A percentile compares a stretch with the other conserved stretches of the same genome.
phyloP scores from a whole-genome alignment of 2,888 invertebrate species.

The Melinaea marsaeus region DNA sequence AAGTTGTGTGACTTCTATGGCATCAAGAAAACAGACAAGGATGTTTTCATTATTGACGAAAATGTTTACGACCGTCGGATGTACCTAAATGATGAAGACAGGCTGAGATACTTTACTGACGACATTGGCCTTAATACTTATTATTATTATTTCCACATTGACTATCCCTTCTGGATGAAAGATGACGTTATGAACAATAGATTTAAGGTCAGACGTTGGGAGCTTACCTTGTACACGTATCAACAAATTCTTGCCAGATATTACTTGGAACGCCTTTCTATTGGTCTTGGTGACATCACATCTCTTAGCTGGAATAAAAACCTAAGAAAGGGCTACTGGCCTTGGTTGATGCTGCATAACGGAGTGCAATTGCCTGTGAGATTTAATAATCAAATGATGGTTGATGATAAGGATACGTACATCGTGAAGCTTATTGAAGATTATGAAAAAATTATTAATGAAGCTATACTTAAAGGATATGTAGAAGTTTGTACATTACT shows the following conservation, averaged over 20 bases:
- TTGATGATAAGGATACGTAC: constrained; percentile 49
- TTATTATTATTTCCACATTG: constrained; percentile 79
- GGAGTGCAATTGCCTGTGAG: constrained; percentile 75
- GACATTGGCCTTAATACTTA: constrained; percentile 81
- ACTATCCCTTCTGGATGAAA: constrained; percentile 81
- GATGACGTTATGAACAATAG: constrained; percentile 62
- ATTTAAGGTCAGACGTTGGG: constrained; percentile 64
- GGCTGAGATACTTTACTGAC: constrained; percentile 81
- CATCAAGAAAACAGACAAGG: constrained; percentile 68
- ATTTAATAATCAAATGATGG: constrained; percentile 58
- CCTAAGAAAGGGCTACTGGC: constrained; percentile 74
- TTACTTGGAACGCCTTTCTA: constrained; percentile 72
- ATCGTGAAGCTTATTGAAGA: constrained; percentile 46
- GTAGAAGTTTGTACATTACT: constrained; percentile 50
- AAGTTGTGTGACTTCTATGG: constrained; percentile 75
- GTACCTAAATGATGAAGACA: constrained; percentile 74
- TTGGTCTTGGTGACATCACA: constrained; percentile 61
- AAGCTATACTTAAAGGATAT: constrained; percentile 77
- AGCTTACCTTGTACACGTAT: constrained; percentile 78
- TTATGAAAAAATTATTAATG: constrained; percentile 75
- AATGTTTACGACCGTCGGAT: constrained; percentile 80
- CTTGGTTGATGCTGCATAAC: constrained; percentile 73
- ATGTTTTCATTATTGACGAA: constrained; percentile 79
- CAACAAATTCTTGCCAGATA: constrained; percentile 82
- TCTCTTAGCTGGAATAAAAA: constrained; percentile 67